These are phyloP conservation scores for Myzus persicae DNA, from an alignment of 1,140 invertebrate species.

Conservation along the genomic window DNA sequence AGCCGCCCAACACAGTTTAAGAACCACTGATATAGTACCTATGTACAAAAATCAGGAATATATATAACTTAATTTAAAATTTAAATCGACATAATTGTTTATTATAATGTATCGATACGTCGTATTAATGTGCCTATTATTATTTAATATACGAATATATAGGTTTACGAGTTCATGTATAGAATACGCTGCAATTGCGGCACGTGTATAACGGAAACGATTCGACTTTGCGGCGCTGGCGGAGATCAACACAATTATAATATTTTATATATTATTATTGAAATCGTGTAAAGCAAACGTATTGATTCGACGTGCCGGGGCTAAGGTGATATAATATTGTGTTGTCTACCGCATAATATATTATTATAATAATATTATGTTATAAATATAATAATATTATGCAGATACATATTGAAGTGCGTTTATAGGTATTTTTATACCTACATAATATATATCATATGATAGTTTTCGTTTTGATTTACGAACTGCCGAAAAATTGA, in stretches of 20 bases:
- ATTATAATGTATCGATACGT: no score
- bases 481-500: slow-evolving; percentile 15
- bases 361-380: no score
- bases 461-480: background rate
- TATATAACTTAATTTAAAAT: no score
- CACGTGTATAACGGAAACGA: background rate
- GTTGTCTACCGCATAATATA: background rate
- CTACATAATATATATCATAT: background rate
- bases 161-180: no score
- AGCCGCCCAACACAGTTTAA: no score
- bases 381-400: no score
- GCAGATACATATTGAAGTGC: background rate
- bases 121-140: no score
- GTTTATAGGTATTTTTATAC: background rate
- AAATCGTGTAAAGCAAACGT: background rate
- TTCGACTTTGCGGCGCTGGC: background rate
- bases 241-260: background rate
- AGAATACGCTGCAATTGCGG: no score
- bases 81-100: no score
- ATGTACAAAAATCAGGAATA: no score
- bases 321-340: background rate
- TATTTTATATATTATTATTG: background rate
- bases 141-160: background rate
- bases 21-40: no score
- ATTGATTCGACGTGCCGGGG: background rate